phyloP scores from a whole-genome alignment of 1,140 invertebrate species.

The Bombus fervidus region DNA sequence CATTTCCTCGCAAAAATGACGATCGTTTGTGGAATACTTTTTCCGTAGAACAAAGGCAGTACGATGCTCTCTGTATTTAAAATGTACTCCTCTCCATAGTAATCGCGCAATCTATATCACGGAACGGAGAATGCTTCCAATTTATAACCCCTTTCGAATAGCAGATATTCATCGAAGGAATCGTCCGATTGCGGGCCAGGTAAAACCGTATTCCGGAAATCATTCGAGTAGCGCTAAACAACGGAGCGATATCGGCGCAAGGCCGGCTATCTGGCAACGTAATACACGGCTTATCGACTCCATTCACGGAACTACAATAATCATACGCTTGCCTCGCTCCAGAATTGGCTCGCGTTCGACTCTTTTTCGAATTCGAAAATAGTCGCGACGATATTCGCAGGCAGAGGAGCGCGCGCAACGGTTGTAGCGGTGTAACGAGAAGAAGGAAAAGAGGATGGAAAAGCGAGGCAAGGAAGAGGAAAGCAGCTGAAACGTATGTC shows the following conservation, averaged over 20 bases:
- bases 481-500: constrained; percentile 27
- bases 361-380: background rate
- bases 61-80: background rate
- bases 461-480: background rate
- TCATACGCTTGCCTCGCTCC: background rate
- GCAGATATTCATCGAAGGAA: constrained; percentile 24
- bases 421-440: background rate
- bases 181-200: background rate
- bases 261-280: constrained; percentile 26
- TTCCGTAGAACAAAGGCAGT: background rate
- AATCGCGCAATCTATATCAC: constrained; percentile 18
- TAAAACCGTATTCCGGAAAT: constrained; percentile 22
- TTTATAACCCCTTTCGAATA: constrained; percentile 7
- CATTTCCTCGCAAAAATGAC: background rate
- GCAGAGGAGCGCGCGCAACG: background rate
- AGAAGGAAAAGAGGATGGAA: background rate
- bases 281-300: constrained; percentile 19
- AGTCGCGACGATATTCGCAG: background rate
- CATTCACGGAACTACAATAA: constrained; percentile 41
- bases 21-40: background rate
- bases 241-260: background rate
- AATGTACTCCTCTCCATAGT: background rate
- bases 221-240: constrained; percentile 6
- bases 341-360: background rate
- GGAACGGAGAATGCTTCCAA: constrained; percentile 4